These are phyloP conservation scores for Panulirus ornatus DNA, from an alignment of 1,140 invertebrate species.

Conservation along the genomic window DNA sequence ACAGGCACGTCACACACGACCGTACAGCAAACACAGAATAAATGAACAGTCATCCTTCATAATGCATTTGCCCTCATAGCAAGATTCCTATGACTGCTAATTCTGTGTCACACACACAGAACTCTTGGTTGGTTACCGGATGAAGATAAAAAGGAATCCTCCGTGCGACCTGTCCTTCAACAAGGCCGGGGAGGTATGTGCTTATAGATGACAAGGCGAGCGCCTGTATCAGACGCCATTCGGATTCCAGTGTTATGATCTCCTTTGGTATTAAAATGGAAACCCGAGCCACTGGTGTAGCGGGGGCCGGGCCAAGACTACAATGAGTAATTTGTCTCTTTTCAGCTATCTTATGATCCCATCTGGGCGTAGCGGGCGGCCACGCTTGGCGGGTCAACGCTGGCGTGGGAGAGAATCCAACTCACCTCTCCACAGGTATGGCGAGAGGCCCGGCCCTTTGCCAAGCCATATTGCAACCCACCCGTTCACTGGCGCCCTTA, in stretches of 20 bases:
- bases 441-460: neutral
- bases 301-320: neutral
- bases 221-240: neutral
- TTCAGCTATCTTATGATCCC: slow-evolving; percentile 18
- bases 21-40: too few species aligned
- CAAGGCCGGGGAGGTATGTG: too few species aligned
- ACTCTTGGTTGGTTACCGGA: too few species aligned
- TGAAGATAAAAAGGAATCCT: too few species aligned
- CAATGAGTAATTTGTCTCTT: slow-evolving; percentile 28
- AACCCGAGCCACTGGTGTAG: slow-evolving; percentile 2
- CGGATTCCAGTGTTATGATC: slow-evolving; percentile 54
- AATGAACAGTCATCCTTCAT: too few species aligned
- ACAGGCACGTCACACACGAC: too few species aligned
- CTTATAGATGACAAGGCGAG: too few species aligned
- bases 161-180: too few species aligned
- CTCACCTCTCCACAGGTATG: neutral
- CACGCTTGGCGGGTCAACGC: neutral
- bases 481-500: slow-evolving; percentile 24
- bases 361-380: neutral
- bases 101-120: too few species aligned
- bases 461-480: slow-evolving; percentile 19
- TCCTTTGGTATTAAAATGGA: slow-evolving; percentile 35
- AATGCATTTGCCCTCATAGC: too few species aligned
- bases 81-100: too few species aligned
- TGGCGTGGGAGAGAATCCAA: neutral